Base-by-base conservation (phyloP, 2,113 vertebrate species). In the Puffinus mauretanicus region DNA sequence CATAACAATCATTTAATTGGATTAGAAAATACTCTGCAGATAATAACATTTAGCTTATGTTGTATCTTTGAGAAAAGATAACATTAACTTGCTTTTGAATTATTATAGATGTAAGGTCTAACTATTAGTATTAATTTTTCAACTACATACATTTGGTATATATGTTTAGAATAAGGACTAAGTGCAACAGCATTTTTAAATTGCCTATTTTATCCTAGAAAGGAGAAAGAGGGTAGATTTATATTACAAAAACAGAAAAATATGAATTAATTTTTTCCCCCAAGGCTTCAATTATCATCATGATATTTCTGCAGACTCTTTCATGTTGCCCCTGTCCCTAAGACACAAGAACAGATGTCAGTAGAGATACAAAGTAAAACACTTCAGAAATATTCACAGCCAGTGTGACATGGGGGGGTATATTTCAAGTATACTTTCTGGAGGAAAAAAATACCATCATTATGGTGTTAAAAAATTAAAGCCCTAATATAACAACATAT, bases 381-480 rank as follows among this genome's bases (percentile, higher is more conserved):
- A 44, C 47, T 86, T 86, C 57, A 89, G 73, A 95, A 95, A 60
- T 57, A 86, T 61, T 88, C 70, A 36, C 62, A 90, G 36, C 19
- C 87, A 92, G 9, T 10, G 9, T 67, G 86, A 77, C 21, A 71
- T 7, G 13, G 71, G 7, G 6, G 32, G 9, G 9, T 82, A 6
- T 27, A 66, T 94, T 96, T 95, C 69, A 82, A 95, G 78, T 61
- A 51, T 18, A 88, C 6, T 88, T 92, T 67, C 46, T 62, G 42
- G 27, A 89, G 72, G 73, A 79, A 86, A 94, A 79, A 32, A 18
- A 52, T 32, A 38, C 30, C 22, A 62, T 79, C 42, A 78, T 92
- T 92, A 82, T 6, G 18, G 27, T 85, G n/a, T 77, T 93, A 86
- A 96, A 95, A 94, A 95, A 85, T 79, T 73, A 94, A 97, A 85